Evolutionary conservation across 2,797 vertebrate genomes (phyloP).

Genomic region (Etheostoma nigrum): DNA sequence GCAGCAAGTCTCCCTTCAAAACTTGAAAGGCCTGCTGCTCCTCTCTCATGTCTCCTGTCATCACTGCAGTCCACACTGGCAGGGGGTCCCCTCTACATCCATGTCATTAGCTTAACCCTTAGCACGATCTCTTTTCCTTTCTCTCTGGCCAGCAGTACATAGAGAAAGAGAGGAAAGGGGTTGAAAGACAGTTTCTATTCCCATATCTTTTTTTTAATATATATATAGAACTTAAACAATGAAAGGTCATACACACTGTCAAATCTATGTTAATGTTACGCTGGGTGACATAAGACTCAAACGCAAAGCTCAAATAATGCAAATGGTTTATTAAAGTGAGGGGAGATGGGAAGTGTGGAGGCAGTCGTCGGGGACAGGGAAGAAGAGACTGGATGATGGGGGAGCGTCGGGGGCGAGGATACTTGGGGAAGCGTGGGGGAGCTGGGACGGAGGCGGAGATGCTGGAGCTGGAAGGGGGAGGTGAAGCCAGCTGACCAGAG

Average conservation of each 20-base stretch:
- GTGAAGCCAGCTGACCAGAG: no score
- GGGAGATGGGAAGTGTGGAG: no score
- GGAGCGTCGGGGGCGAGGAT: no score
- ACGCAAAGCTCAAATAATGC: no score
- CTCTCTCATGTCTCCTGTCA: constrained; percentile 75
- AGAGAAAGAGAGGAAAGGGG: background rate
- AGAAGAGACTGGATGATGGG: no score
- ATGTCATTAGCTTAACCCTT: constrained; percentile 77
- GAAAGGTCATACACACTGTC: constrained; percentile 45
- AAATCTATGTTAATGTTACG: background rate
- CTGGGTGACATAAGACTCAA: no score
- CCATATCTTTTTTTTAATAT: background rate
- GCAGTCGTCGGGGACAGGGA: no score
- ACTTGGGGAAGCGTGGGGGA: no score
- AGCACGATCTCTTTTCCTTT: constrained; percentile 58
- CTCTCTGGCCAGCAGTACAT: constrained; percentile 44
- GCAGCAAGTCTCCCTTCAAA: constrained; percentile 66
- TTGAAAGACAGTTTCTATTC: constrained; percentile 15
- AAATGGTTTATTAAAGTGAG: no score
- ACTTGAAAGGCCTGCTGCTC: constrained; percentile 73
- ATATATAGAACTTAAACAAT: constrained; percentile 21
- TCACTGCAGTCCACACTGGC: constrained; percentile 66
- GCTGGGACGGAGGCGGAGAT: no score
- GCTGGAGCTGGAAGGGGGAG: no score
- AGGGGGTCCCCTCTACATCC: constrained; percentile 73